A percentile compares a stretch with the other conserved stretches of the same genome.
phyloP scores from a whole-genome alignment of 2,888 invertebrate species.

The Xiphydria camelus region DNA sequence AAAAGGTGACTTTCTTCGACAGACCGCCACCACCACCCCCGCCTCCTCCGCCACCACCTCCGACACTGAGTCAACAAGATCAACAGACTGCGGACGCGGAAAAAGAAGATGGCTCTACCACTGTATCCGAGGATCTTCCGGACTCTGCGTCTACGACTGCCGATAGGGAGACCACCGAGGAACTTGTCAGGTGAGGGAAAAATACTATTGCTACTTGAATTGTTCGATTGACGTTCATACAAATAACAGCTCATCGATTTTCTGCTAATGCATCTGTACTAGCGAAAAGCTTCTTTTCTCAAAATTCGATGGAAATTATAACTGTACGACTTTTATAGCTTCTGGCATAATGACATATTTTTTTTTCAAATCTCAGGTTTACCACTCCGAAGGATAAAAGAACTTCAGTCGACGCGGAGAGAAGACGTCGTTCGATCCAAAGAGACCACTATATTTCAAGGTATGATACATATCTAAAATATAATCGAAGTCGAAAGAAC shows the following conservation, averaged over 20 bases:
- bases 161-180: conserved; percentile 40
- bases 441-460: conserved; percentile 55
- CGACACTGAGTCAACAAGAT: conserved; percentile 39
- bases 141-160: conserved; percentile 28
- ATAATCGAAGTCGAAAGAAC: no score
- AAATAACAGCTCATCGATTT: no score
- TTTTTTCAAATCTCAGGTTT: conserved; percentile 27
- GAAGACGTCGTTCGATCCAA: conserved; percentile 42
- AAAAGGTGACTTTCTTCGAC: conserved; percentile 63
- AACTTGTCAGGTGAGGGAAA: conserved; percentile 46
- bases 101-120: conserved; percentile 33
- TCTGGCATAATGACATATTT: no score
- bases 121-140: conserved; percentile 27
- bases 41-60: conserved; percentile 58
- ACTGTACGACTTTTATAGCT: no score
- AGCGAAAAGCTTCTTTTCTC: no score
- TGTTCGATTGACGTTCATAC: no score
- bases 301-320: no score
- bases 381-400: conserved; percentile 38
- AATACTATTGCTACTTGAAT: no score
- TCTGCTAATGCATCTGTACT: no score
- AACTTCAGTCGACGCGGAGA: conserved; percentile 43
- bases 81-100: conserved; percentile 38
- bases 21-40: conserved; percentile 59
- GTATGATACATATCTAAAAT: no score